phyloP scores from a whole-genome alignment of 2,888 invertebrate species.

The Elysia crispata region DNA sequence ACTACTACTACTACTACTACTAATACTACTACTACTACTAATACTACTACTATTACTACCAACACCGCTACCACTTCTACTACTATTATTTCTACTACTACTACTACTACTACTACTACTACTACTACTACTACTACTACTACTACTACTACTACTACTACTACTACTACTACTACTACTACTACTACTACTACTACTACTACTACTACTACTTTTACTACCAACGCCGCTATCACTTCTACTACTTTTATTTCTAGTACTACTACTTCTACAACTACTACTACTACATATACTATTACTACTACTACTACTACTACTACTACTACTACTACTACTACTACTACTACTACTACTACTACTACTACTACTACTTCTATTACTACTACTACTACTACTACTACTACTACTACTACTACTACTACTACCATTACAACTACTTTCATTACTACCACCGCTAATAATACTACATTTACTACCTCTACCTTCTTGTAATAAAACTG shows the following conservation, averaged over 20 bases:
- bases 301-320: not conserved
- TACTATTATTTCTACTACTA: not conserved
- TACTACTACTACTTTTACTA: constrained; percentile 5
- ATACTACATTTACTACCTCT: too few relatives aligned
- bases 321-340: not conserved
- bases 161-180: constrained; percentile 1
- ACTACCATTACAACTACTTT: not conserved
- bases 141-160: constrained; percentile 12
- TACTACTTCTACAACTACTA: constrained; percentile 9
- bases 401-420: not conserved
- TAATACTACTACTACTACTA: too few relatives aligned
- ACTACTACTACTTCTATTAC: constrained; percentile 1
- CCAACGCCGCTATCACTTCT: not conserved
- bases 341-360: constrained; percentile 9
- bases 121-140: not conserved
- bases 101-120: constrained; percentile 11
- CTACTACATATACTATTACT: too few relatives aligned
- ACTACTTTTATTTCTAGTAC: constrained; percentile 2
- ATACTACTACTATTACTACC: too few relatives aligned
- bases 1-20: too few relatives aligned
- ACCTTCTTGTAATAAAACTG: too few relatives aligned
- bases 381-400: not conserved
- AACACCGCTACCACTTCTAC: constrained; percentile 3
- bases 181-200: constrained; percentile 27
- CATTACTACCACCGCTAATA: too few relatives aligned